These are phyloP conservation scores for Lutjanus erythropterus DNA, from an alignment of 2,113 vertebrate genomes.

Conservation along the genomic window DNA sequence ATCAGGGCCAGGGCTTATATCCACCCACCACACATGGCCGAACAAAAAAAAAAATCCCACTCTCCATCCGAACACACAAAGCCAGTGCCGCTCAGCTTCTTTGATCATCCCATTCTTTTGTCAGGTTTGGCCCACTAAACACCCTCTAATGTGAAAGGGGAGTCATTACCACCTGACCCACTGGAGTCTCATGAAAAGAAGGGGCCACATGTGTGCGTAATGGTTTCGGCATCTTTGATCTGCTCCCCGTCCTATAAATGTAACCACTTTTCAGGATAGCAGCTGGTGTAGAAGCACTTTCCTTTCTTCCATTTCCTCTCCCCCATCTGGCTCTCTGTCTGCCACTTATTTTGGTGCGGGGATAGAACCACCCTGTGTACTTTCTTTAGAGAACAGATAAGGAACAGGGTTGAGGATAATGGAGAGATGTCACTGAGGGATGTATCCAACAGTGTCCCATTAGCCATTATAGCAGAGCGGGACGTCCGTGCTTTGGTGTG, in stretches of 20 bases:
- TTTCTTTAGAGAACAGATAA: conserved; percentile 61
- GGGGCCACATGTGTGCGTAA: conserved; percentile 72
- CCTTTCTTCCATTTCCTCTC: conserved; percentile 73
- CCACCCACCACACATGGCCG: conserved; percentile 36
- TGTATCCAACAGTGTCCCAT: conserved; percentile 50
- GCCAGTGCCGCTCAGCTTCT: conserved; percentile 18
- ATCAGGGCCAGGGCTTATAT: conserved; percentile 7
- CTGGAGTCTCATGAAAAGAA: conserved; percentile 58
- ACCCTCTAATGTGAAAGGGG: conserved; percentile 67
- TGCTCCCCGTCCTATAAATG: conserved; percentile 70
- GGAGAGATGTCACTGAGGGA: conserved; percentile 68
- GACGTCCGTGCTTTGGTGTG: conserved; percentile 48
- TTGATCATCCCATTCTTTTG: conserved; percentile 71
- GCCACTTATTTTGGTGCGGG: conserved; percentile 68
- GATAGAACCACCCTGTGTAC: conserved; percentile 56
- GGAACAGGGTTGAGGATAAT: conserved; percentile 63
- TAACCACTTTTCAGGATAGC: conserved; percentile 78
- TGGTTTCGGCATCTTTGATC: conserved; percentile 76
- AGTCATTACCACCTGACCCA: conserved; percentile 76
- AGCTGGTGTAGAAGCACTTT: conserved; percentile 76
- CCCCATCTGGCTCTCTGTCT: conserved; percentile 72
- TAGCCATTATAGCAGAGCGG: conserved; percentile 48
- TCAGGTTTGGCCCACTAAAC: conserved; percentile 61
- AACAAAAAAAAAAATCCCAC: conserved; percentile 18
- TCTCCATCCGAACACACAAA: conserved; percentile 45